Conservation (phyloP, 2,888 invertebrate genomes). For the Choristoneura rosaceana region DNA sequence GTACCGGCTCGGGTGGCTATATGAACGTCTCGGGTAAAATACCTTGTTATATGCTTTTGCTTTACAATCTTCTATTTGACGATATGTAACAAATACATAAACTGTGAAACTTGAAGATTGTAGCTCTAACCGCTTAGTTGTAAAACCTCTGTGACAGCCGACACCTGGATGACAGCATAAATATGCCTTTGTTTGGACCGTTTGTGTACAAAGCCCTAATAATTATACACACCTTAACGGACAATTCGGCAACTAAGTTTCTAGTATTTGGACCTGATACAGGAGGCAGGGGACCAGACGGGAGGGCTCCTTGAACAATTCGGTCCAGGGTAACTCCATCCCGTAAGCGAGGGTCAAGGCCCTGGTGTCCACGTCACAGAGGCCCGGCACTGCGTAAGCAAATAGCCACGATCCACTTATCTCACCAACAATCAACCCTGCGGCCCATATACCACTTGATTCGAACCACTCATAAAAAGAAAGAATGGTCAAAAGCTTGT, state of each 20-base stretch:
- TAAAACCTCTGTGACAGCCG: no score
- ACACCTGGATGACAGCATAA: no score
- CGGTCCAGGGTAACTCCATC: slow-evolving; percentile 93
- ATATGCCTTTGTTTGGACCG: no score
- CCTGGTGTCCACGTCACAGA: slow-evolving; percentile 97
- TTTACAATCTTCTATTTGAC: no score
- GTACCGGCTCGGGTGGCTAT: no score
- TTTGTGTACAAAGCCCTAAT: neutral
- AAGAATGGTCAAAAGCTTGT: neutral
- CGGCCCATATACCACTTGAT: slow-evolving; percentile 95
- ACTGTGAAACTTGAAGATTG: no score
- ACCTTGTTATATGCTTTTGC: no score
- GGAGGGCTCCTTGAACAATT: slow-evolving; percentile 86
- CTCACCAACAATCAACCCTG: slow-evolving; percentile 96
- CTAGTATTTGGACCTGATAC: slow-evolving; percentile 92
- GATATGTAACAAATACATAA: no score
- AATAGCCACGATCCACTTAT: slow-evolving; percentile 95
- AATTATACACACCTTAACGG: slow-evolving; percentile 87
- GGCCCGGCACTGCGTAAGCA: slow-evolving; percentile 92
- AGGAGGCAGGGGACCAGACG: slow-evolving; percentile 65
- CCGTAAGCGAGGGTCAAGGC: slow-evolving; percentile 95
- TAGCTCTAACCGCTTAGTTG: no score
- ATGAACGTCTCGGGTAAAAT: no score
- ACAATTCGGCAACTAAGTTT: slow-evolving; percentile 97
- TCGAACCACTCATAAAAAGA: slow-evolving; percentile 93